Conservation (phyloP, 2,888 invertebrate genomes). For the Cepaea hortensis region DNA sequence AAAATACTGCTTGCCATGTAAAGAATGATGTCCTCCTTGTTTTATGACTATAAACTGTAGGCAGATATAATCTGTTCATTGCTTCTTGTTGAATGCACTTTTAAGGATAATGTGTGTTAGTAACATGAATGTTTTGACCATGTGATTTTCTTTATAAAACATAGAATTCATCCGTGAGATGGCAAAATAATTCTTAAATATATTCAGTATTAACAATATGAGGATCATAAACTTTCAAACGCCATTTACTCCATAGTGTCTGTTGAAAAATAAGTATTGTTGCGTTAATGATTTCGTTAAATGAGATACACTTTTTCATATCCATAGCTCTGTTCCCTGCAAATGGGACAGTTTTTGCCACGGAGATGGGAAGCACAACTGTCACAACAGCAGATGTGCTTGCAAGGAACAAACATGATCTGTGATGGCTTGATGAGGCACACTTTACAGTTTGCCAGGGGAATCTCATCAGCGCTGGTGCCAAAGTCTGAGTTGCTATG, state of each 20-base stretch:
- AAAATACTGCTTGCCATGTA: background rate
- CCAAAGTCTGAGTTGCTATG: slow-evolving; percentile 11
- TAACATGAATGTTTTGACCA: no score
- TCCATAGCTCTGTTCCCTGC: slow-evolving; percentile 42
- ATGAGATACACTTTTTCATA: slow-evolving; percentile 47
- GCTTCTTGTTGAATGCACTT: no score
- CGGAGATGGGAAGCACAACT: slow-evolving; percentile 48
- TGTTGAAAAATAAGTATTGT: no score
- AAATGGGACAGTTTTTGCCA: slow-evolving; percentile 52
- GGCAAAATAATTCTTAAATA: no score
- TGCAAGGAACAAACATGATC: slow-evolving; percentile 52
- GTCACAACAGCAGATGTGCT: slow-evolving; percentile 53
- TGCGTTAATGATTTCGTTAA: background rate
- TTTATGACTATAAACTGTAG: no score
- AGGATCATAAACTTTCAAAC: no score
- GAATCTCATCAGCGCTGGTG: slow-evolving; percentile 40
- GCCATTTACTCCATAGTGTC: no score
- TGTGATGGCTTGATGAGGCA: slow-evolving; percentile 48
- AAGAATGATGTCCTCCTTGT: background rate
- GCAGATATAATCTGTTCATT: no score
- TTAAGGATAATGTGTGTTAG: no score
- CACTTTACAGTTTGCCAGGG: slow-evolving; percentile 52
- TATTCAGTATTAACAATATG: no score
- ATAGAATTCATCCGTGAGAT: no score
- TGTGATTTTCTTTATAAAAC: no score